phyloP scores from a whole-genome alignment of 2,797 vertebrate genomes.

The Oreochromis grahami region DNA sequence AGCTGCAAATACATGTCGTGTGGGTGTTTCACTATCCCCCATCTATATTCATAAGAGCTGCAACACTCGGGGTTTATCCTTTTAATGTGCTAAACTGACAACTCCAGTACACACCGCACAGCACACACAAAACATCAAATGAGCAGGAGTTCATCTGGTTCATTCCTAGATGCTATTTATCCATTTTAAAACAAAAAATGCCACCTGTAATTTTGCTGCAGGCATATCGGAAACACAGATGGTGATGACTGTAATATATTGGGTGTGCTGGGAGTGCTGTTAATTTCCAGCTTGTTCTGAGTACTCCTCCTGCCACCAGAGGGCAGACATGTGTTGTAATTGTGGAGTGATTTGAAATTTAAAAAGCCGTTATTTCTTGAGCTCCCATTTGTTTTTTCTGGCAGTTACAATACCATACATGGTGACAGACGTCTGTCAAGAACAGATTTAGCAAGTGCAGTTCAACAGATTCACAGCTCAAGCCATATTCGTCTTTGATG shows the following conservation, averaged over 20 bases:
- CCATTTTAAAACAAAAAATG: not conserved
- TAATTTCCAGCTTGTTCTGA: not conserved
- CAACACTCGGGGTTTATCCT: conserved; percentile 33
- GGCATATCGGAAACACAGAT: not conserved
- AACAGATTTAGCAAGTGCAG: not conserved
- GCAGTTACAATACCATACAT: not conserved
- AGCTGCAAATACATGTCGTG: conserved; percentile 41
- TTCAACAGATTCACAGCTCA: not conserved
- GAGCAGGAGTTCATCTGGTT: conserved; percentile 8
- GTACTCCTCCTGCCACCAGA: not conserved
- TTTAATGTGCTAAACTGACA: conserved; percentile 36
- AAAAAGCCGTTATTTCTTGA: not conserved
- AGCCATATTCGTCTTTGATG: not conserved
- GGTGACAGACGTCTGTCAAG: not conserved
- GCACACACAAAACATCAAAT: not conserved
- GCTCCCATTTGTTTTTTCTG: not conserved
- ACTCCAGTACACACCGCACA: not conserved
- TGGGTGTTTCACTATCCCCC: conserved; percentile 49
- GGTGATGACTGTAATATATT: not conserved
- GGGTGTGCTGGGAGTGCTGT: not conserved
- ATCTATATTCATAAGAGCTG: conserved; percentile 50
- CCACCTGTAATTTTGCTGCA: not conserved
- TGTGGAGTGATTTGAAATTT: not conserved
- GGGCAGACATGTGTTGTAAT: not conserved
- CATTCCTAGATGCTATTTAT: not conserved